Evolutionary conservation across 2,797 vertebrate species (phyloP).

Genomic region (Saguinus oedipus): DNA sequence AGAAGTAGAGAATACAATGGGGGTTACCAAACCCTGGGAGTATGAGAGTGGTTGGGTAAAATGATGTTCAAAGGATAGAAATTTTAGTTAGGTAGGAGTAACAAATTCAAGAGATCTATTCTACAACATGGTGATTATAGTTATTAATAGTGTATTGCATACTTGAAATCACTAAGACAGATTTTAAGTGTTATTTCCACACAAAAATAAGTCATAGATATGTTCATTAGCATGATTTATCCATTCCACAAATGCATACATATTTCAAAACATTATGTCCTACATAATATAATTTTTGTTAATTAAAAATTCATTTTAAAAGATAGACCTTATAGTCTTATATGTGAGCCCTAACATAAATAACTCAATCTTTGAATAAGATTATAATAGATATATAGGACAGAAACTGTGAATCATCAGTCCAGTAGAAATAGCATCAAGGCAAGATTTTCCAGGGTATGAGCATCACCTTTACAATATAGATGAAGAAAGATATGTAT

Average conservation of each 20-base stretch:
- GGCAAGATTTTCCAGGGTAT: neutral
- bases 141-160: neutral
- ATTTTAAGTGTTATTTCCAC: neutral
- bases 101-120: neutral
- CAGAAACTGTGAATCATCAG: neutral
- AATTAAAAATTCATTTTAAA: neutral
- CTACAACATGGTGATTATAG: neutral
- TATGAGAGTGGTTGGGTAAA: neutral
- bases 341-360: neutral
- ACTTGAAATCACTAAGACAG: neutral
- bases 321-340: neutral
- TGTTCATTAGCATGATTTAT: neutral
- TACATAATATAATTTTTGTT: neutral
- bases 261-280: neutral
- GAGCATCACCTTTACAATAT: neutral
- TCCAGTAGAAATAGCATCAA: neutral
- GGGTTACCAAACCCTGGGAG: neutral
- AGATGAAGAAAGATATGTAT: neutral
- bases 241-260: neutral
- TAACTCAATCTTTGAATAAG: neutral
- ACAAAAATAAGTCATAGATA: neutral
- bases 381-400: neutral
- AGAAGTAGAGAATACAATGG: neutral
- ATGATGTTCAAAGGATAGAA: neutral
- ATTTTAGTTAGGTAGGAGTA: neutral